Percentiles rank a stretch among this genome's conserved stretches.
These are phyloP conservation scores for Tinea semifulvella DNA, from an alignment of 2,888 invertebrate species.

Conservation along the genomic window DNA sequence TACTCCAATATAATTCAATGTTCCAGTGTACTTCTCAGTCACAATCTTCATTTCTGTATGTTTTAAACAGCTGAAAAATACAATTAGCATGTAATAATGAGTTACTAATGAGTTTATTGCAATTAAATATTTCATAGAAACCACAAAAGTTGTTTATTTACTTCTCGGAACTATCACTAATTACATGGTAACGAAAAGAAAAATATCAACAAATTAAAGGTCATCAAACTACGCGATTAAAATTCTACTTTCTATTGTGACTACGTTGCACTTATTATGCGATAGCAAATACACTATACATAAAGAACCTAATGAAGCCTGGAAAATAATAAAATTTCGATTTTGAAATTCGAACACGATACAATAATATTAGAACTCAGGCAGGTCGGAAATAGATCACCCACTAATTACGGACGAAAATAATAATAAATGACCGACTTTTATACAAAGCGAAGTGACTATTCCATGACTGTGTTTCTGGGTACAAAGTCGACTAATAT, in stretches of 20 bases:
- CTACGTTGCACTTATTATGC: neutral
- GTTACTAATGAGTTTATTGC: too few relatives aligned
- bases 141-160: too few relatives aligned
- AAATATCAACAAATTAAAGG: slow-evolving; percentile 42
- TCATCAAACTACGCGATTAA: slow-evolving; percentile 25
- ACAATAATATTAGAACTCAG: slow-evolving; percentile 25
- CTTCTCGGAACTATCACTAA: too few relatives aligned
- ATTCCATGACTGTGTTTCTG: slow-evolving; percentile 16
- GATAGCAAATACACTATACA: neutral
- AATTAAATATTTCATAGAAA: too few relatives aligned
- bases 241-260: slow-evolving; percentile 27
- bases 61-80: too few relatives aligned
- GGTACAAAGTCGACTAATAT: slow-evolving; percentile 31
- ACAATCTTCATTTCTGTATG: neutral
- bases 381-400: slow-evolving; percentile 44
- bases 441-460: neutral
- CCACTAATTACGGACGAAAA: slow-evolving; percentile 39
- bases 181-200: slow-evolving; percentile 31
- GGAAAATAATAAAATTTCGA: slow-evolving; percentile 19
- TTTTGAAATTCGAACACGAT: slow-evolving; percentile 28
- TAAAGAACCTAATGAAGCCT: slow-evolving; percentile 14
- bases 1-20: neutral
- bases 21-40: neutral
- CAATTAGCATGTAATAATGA: too few relatives aligned
- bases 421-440: slow-evolving; percentile 33